Evolutionary conservation across 1,140 invertebrate species (phyloP).

Genomic region (Sycophila sp.): DNA sequence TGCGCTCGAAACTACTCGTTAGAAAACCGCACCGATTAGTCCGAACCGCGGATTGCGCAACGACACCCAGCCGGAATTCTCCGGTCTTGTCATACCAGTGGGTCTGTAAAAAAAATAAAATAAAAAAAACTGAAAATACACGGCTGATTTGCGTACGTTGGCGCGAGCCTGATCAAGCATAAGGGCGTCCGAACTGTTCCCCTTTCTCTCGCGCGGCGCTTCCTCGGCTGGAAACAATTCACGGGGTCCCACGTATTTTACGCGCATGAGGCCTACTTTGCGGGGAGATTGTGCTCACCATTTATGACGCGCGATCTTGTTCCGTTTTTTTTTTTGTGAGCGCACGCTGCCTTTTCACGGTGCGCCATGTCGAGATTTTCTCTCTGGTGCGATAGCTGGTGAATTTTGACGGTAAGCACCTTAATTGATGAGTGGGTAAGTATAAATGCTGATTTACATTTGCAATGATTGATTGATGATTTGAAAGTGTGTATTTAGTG

Average conservation of each 20-base stretch:
- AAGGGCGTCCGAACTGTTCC: too few relatives aligned
- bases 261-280: conserved; percentile 21
- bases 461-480: too few relatives aligned
- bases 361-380: neutral
- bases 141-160: neutral
- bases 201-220: conserved; percentile 2
- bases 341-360: neutral
- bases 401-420: neutral
- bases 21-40: neutral
- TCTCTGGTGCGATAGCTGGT: neutral
- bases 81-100: too few relatives aligned
- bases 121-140: too few relatives aligned
- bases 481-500: too few relatives aligned
- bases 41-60: neutral
- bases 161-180: neutral
- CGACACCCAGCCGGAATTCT: too few relatives aligned
- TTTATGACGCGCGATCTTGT: conserved; percentile 18
- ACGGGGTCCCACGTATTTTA: conserved; percentile 5
- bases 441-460: too few relatives aligned
- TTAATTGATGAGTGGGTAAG: neutral
- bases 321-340: conserved; percentile 3
- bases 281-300: neutral
- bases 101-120: too few relatives aligned
- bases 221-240: neutral
- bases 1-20: neutral